A percentile compares a stretch with the other conserved stretches of the same genome.
These are phyloP conservation scores for Vidua chalybeata DNA, from an alignment of 2,113 vertebrate species.

Conservation along the genomic window DNA sequence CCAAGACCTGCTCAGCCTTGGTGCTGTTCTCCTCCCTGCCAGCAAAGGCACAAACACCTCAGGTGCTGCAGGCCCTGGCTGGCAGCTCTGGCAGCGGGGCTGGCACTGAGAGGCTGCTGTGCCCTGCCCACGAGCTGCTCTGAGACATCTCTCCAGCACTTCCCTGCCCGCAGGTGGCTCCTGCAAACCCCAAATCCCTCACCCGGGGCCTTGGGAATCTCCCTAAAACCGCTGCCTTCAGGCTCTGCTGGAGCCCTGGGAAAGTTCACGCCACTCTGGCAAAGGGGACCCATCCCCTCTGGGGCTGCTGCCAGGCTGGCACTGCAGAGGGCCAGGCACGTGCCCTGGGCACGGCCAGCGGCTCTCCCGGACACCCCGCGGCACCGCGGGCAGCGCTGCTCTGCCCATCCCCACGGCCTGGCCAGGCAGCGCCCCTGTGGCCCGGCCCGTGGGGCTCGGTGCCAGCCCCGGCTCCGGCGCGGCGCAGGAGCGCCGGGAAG, in stretches of 20 bases:
- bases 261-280: not conserved
- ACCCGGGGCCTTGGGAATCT: accelerated
- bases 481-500: not conserved
- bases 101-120: not conserved
- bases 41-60: not conserved
- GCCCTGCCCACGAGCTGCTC: not conserved
- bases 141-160: not conserved
- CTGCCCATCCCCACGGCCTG: not conserved
- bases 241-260: not conserved
- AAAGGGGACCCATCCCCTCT: not conserved
- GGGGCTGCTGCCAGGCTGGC: not conserved
- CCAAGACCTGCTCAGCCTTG: not conserved
- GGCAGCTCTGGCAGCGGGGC: not conserved
- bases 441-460: not conserved
- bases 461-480: not conserved
- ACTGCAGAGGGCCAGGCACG: not conserved
- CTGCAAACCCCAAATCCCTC: not conserved
- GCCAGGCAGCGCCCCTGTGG: accelerated
- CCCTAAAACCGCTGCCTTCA: not conserved
- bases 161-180: not conserved
- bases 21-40: not conserved
- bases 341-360: not conserved
- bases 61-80: not conserved
- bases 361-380: not conserved
- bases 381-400: not conserved